phyloP scores from a whole-genome alignment of 2,113 vertebrate genomes.

The Phrynocephalus versicolor region DNA sequence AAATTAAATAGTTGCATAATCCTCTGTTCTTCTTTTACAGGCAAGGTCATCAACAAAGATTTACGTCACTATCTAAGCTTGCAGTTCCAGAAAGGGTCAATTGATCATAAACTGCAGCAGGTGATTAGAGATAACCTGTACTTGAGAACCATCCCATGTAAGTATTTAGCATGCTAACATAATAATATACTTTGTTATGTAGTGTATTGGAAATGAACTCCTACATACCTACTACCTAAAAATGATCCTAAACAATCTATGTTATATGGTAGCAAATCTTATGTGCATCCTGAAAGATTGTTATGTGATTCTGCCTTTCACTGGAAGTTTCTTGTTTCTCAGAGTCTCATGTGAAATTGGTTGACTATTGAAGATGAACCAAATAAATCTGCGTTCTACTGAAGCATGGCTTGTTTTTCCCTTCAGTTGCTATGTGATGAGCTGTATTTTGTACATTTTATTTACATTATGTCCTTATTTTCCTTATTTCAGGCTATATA shows the following conservation, averaged over 20 bases:
- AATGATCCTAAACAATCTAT: neutral
- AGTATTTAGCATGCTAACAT: conserved; percentile 73
- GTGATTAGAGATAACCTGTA: conserved; percentile 99
- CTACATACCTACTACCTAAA: no score
- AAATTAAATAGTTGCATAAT: conserved; percentile 1
- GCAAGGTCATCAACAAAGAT: conserved; percentile 97
- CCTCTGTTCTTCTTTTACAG: conserved; percentile 69
- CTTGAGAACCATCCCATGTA: conserved; percentile 97
- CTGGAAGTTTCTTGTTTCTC: neutral
- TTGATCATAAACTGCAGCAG: conserved; percentile 98
- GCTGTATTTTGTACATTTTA: neutral
- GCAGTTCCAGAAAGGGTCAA: conserved; percentile 97
- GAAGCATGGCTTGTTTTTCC: neutral
- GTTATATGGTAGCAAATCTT: neutral
- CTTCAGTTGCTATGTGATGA: neutral
- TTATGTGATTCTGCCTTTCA: neutral
- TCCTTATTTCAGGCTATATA: neutral
- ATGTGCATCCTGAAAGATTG: neutral
- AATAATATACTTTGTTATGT: neutral
- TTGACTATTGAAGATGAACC: neutral
- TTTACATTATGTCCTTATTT: neutral
- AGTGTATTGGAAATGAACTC: neutral
- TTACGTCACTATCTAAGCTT: conserved; percentile 97
- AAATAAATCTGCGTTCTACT: neutral
- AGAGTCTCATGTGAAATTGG: neutral